Evolutionary conservation across 2,797 vertebrate genomes (phyloP), one percentile per base, ranked within the genome.

Genomic region (Clarias fuscus): DNA sequence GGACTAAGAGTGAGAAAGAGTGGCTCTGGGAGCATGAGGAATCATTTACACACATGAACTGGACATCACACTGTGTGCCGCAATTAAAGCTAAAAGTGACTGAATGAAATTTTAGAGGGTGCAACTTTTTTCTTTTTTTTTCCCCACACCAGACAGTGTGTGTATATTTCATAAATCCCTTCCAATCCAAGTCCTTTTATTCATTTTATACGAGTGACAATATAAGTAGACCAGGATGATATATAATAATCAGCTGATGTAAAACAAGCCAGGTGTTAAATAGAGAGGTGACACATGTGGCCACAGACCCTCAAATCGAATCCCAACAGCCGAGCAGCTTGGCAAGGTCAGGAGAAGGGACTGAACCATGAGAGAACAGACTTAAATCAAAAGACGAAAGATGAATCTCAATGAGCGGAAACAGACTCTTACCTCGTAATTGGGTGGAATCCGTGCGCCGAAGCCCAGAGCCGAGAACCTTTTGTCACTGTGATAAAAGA

Each of bases 391-490:
- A 40, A 62, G n/a, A 90, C 70, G 68, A 10, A 0, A 90, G 58
- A 43, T 53, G 65, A 88, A 81, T 88, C 24, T 43, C 75, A 83
- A 77, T 67, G 68, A 84, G 56, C 53, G 81, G 84, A 75, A 71
- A 67, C 7, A 18, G 22, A 58, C 17, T 87, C 96, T 94, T 92
- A 98, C 97, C 96, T 98, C 97, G 0, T 98, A 99, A 90, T 98
- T 98, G 85, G 98, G 98, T 82, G 98, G 98, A 88, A 99, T 99
- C 93, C 97, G 96, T n/a, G 98, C 98, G 67, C 98, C 97, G 78
- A 99, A 99, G 80, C 97, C 98, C 95, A 99, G 90, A 89, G 98
- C 98, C 1, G 98, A 99, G 94, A 99, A 99, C 82, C 96, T 96
- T 95, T 98, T 99, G 91, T 99, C 97, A 0, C 98, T 99, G 91